Evolutionary conservation across 2,113 vertebrate genomes (phyloP), one percentile per base, ranked within the genome.

Genomic region (Pimephales promelas): DNA sequence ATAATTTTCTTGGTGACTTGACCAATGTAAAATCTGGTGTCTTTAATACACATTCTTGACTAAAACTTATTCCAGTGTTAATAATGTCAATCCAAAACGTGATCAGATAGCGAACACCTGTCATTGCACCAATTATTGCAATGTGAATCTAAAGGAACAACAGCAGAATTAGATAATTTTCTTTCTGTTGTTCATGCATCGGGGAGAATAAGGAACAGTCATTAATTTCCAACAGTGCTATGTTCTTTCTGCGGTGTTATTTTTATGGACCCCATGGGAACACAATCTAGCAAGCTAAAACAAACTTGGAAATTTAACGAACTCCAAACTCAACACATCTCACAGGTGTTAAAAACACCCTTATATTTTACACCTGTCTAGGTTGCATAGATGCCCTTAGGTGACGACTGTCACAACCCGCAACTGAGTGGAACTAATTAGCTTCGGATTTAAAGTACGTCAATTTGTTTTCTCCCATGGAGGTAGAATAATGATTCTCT

Each of bases 391-490:
- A 84, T 68, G 56, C 83, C 77, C 77, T 71, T 84, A 20, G 83
- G 77, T 79, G 66, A 73, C 8, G 45, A 64, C 68, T 61, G 74
- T 80, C 66, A 73, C 68, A 80, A 85, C 77, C 34, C 68, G 74
- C 56, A 62, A 73, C 70, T 81, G 76, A 43, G 56, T 40, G 31
- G 28, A 73, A 79, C 83, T 73, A 85, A 85, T 85, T 85, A 74
- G 57, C 68, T 40, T 74, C 10, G 28, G 61, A 80, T 24, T 24
- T 20, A 80, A 62, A 80, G 68, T 77, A 14, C 7, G 40, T 52
- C 24, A 6, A 36, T 84, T 36, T 70, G 73, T 78, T 71, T 59
- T 26, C 77, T 64, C 59, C 43, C 47, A 61, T 20, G 43, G 59
- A 79, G 59, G 59, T 47, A 49, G 26, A 79, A 47, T 66, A 16